Evolutionary conservation across 2,888 invertebrate species (phyloP).

Genomic region (Pyrrhosoma nymphula): DNA sequence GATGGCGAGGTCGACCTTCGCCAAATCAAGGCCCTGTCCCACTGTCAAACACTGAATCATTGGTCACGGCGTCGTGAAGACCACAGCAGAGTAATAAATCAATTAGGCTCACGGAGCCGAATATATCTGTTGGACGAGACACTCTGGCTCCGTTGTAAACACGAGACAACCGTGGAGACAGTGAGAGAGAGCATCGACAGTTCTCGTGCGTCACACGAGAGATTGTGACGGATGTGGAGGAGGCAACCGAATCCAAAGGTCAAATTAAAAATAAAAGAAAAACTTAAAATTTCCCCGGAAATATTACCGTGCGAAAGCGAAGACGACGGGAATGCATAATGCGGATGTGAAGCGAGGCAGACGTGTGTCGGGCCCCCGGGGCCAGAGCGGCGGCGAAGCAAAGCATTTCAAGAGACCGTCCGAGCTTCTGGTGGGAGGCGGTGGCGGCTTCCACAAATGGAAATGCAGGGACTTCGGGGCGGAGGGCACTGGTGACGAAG

Average conservation of each 20-base stretch:
- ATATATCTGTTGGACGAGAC: background rate
- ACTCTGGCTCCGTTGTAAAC: background rate
- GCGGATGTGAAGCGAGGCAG: too few species aligned
- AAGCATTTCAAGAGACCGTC: background rate
- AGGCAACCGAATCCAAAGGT: background rate
- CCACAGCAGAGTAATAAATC: background rate
- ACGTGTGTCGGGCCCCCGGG: background rate
- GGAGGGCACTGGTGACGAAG: background rate
- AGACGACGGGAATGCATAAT: too few species aligned
- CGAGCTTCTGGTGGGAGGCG: too few species aligned
- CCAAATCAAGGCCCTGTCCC: constrained; percentile 13
- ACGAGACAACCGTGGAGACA: background rate
- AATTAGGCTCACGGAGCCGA: background rate
- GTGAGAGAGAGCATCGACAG: background rate
- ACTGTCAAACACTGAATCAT: background rate
- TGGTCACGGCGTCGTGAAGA: background rate
- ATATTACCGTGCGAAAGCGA: background rate
- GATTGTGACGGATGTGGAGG: constrained; percentile 1
- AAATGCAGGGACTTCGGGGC: background rate
- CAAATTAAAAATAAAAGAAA: background rate
- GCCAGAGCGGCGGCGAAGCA: background rate
- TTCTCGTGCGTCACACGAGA: background rate
- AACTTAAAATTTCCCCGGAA: background rate
- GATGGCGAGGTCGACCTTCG: background rate
- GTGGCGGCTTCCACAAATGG: background rate